phyloP scores from a whole-genome alignment of 2,113 vertebrate species.

The Silurus glanis region DNA sequence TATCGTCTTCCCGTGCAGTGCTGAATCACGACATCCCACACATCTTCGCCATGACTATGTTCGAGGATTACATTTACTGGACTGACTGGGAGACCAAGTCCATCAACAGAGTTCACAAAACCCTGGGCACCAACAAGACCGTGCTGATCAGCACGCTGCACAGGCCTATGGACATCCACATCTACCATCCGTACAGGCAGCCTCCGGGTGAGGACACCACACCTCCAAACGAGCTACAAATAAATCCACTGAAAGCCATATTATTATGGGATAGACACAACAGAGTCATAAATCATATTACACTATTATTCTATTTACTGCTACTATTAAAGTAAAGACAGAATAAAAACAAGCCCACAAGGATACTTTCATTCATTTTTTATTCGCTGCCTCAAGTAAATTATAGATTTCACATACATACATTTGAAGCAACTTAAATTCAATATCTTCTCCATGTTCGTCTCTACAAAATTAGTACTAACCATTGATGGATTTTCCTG shows the following conservation, averaged over 20 bases:
- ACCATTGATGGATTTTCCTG: not conserved
- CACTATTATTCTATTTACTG: too few species aligned
- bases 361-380: not conserved
- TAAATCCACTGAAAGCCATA: not conserved
- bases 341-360: not conserved
- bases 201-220: conserved; percentile 71
- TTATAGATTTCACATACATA: not conserved
- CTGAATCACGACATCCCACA: conserved; percentile 94
- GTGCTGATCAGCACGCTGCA: conserved; percentile 93
- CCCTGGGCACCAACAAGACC: conserved; percentile 84
- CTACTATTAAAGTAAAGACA: too few species aligned
- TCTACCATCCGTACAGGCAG: conserved; percentile 91
- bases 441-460: not conserved
- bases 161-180: conserved; percentile 96
- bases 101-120: conserved; percentile 94
- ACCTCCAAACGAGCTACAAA: not conserved
- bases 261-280: not conserved
- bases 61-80: conserved; percentile 98
- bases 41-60: conserved; percentile 96
- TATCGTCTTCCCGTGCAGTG: conserved; percentile 66
- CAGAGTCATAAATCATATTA: not conserved
- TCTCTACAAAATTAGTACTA: not conserved
- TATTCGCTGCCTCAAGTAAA: not conserved
- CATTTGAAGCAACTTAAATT: not conserved
- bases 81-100: conserved; percentile 99